phyloP scores from a whole-genome alignment of 1,140 invertebrate species.

The Tenebrio molitor region DNA sequence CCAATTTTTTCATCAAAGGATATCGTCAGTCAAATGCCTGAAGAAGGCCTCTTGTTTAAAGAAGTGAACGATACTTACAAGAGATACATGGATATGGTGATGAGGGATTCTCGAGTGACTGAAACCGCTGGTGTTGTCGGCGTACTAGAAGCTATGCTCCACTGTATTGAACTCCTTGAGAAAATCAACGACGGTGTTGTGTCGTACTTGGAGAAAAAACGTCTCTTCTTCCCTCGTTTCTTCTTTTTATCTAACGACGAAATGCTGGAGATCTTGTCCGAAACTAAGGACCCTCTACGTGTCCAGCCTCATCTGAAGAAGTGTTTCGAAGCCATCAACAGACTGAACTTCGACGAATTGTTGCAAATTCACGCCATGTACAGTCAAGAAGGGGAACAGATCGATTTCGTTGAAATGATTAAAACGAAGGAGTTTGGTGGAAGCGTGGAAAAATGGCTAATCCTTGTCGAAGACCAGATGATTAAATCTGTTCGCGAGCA shows the following conservation, averaged over 20 bases:
- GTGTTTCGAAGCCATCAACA: constrained; percentile 87
- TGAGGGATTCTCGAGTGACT: constrained; percentile 81
- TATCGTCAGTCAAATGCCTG: constrained; percentile 93
- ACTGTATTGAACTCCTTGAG: constrained; percentile 82
- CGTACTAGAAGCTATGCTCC: constrained; percentile 81
- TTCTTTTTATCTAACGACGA: constrained; percentile 97
- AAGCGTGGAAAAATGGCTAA: constrained; percentile 94
- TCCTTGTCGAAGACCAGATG: constrained; percentile 89
- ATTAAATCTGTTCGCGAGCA: constrained; percentile 79
- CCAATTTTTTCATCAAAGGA: constrained; percentile 96
- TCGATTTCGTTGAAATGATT: constrained; percentile 79
- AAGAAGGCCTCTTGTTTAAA: constrained; percentile 82
- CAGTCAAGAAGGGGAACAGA: constrained; percentile 86
- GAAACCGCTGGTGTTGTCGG: constrained; percentile 79
- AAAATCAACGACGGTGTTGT: constrained; percentile 89
- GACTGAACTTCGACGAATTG: constrained; percentile 80
- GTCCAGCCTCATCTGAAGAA: constrained; percentile 95
- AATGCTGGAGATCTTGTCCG: constrained; percentile 94
- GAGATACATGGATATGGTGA: constrained; percentile 82
- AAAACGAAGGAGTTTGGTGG: constrained; percentile 85
- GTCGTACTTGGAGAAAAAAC: constrained; percentile 92
- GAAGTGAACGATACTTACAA: constrained; percentile 78
- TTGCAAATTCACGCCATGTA: constrained; percentile 88
- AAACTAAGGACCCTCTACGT: constrained; percentile 88
- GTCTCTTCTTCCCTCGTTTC: constrained; percentile 92